Evolutionary conservation across 2,113 vertebrate species (phyloP).

Genomic region (Charadrius vociferus): DNA sequence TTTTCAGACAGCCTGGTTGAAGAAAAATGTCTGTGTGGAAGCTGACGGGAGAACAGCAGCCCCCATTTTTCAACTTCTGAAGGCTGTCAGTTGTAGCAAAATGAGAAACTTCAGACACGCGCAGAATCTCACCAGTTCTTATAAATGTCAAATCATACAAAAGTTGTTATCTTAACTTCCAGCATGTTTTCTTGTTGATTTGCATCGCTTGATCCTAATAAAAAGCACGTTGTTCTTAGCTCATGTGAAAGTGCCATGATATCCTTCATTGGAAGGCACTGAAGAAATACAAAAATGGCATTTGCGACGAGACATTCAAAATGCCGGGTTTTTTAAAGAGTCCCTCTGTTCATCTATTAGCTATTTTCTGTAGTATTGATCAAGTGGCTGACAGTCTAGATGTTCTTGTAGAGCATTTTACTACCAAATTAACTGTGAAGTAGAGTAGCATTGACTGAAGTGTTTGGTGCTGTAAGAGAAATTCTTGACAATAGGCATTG

Average conservation of each 20-base stretch:
- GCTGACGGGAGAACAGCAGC: conserved; percentile 6
- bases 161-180: conserved; percentile 4
- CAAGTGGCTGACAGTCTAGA: conserved; percentile 38
- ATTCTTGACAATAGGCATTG: conserved; percentile 57
- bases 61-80: not conserved
- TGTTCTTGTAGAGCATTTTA: conserved; percentile 48
- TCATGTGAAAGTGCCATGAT: conserved; percentile 43
- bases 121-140: not conserved
- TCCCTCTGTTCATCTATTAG: not conserved
- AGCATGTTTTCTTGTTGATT: conserved; percentile 15
- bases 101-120: not conserved
- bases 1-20: not conserved
- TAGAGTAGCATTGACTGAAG: conserved; percentile 66
- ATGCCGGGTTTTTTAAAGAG: not conserved
- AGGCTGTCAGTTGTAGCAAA: not conserved
- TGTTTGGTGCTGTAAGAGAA: conserved; percentile 60
- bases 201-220: conserved; percentile 12
- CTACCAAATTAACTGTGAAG: conserved; percentile 69
- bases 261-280: conserved; percentile 10
- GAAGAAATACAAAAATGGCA: not conserved
- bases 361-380: conserved; percentile 26
- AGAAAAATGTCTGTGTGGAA: not conserved
- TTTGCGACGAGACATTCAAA: not conserved
- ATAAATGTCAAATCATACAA: not conserved
- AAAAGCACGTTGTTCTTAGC: not conserved